phyloP scores from a whole-genome alignment of 2,888 invertebrate species.

The Magallana nippona region DNA sequence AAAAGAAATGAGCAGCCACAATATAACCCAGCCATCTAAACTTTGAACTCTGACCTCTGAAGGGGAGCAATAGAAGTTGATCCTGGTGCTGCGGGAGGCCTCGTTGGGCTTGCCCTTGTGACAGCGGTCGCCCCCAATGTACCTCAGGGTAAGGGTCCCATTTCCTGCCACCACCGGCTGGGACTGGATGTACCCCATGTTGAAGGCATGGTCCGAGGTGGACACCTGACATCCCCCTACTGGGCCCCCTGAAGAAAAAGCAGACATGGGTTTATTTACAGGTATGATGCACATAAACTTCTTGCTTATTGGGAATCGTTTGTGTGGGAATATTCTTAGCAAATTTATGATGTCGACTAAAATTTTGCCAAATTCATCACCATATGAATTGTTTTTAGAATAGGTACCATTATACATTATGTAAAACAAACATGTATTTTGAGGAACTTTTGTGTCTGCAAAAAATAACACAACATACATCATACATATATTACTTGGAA shows the following conservation, averaged over 20 bases:
- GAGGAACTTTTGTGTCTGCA: no score
- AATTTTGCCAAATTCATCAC: no score
- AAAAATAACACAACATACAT: no score
- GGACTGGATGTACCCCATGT: slow-evolving; percentile 74
- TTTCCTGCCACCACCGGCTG: slow-evolving; percentile 66
- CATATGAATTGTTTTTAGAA: no score
- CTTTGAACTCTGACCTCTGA: slow-evolving; percentile 58
- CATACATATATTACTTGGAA: no score
- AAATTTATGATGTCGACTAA: no score
- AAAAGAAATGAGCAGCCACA: neutral
- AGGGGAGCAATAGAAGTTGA: slow-evolving; percentile 70
- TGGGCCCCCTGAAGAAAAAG: slow-evolving; percentile 63
- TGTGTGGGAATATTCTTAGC: no score
- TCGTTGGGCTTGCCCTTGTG: slow-evolving; percentile 65
- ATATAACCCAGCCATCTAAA: neutral
- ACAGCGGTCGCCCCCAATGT: slow-evolving; percentile 72
- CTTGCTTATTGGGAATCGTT: no score
- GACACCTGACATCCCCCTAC: slow-evolving; percentile 73
- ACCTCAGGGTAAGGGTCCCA: slow-evolving; percentile 69
- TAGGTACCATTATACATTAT: no score
- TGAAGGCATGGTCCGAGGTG: slow-evolving; percentile 57
- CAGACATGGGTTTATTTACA: neutral
- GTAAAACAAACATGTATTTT: no score
- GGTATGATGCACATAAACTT: neutral
- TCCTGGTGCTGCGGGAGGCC: slow-evolving; percentile 69